A percentile compares a stretch with the other conserved stretches of the same genome.
Conservation (phyloP, 2,113 vertebrate genomes). For the Austrofundulus limnaeus region DNA sequence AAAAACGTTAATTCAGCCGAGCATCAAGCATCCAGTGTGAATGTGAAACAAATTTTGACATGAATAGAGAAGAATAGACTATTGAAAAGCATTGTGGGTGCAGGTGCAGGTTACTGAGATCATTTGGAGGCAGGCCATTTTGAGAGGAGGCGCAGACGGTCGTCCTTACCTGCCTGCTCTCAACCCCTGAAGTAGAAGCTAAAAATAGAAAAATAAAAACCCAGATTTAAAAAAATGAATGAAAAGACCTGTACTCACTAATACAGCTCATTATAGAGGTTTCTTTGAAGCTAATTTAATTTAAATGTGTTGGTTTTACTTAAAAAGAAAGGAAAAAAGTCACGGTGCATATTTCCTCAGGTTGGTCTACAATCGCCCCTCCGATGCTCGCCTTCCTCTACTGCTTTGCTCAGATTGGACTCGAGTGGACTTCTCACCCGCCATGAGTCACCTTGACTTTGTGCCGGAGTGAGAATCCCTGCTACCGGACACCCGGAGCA, state of each 20-base stretch:
- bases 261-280: no score
- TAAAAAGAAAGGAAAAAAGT: no score
- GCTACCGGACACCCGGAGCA: conserved; percentile 19
- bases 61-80: conserved; percentile 68
- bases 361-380: conserved; percentile 68
- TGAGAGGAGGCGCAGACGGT: conserved; percentile 51
- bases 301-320: no score
- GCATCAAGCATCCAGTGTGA: conserved; percentile 36
- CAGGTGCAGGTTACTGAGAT: conserved; percentile 67
- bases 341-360: conserved; percentile 63
- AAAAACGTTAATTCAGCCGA: conserved; percentile 39
- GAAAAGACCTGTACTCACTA: not conserved
- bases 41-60: conserved; percentile 52
- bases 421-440: conserved; percentile 70
- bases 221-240: not conserved
- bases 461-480: conserved; percentile 25
- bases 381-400: conserved; percentile 79
- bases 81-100: conserved; percentile 68
- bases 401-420: conserved; percentile 81
- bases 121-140: conserved; percentile 61
- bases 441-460: conserved; percentile 63
- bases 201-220: conserved; percentile 49
- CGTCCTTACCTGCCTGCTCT: conserved; percentile 56
- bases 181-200: conserved; percentile 39
- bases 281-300: no score